Percentiles rank a stretch among this genome's conserved stretches.
Conservation (phyloP, 2,113 vertebrate species). For the Phyllostomus discolor region DNA sequence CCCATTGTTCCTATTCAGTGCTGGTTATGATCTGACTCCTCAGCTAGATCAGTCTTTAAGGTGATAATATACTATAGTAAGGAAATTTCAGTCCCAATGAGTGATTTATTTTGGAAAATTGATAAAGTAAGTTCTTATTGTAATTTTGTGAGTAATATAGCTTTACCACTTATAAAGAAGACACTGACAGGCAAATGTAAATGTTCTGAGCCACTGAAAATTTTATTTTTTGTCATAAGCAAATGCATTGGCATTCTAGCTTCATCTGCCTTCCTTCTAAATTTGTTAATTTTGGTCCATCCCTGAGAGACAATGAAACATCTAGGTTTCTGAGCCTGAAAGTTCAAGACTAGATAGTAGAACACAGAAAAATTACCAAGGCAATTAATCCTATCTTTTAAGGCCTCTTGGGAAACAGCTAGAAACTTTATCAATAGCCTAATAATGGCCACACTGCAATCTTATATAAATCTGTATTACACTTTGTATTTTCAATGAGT, state of each 20-base stretch:
- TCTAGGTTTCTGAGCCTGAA: neutral
- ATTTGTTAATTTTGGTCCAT: neutral
- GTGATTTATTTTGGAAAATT: neutral
- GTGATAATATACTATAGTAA: neutral
- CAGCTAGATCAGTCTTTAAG: neutral
- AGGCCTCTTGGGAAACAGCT: neutral
- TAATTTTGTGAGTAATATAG: neutral
- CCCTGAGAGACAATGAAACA: neutral
- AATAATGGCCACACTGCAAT: neutral
- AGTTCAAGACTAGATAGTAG: neutral
- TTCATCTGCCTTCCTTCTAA: neutral
- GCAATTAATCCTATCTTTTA: neutral
- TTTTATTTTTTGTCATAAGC: neutral
- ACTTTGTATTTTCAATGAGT: neutral
- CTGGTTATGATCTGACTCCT: neutral
- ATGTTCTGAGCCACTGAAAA: neutral
- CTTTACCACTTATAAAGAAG: neutral
- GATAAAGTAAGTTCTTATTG: neutral
- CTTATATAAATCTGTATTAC: neutral
- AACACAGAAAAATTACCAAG: neutral
- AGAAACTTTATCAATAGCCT: neutral
- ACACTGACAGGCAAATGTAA: neutral
- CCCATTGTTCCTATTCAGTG: neutral
- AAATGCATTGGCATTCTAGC: neutral
- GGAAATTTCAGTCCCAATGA: neutral